Evolutionary conservation across 2,797 vertebrate species (phyloP).

Genomic region (Gymnodraco acuticeps): DNA sequence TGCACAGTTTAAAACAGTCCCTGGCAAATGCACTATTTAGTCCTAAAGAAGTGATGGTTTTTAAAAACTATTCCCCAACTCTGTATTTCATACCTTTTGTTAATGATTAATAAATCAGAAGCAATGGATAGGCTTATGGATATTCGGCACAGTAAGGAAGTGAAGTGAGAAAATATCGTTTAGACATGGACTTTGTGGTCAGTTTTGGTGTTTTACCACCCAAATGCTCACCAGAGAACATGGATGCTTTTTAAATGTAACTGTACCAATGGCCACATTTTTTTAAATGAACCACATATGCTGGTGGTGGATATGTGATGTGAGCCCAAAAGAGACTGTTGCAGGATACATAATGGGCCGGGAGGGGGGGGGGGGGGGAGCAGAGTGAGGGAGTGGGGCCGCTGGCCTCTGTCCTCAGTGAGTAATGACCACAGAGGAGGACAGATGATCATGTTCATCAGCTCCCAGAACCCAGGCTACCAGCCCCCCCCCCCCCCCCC

Average conservation of each 20-base stretch:
- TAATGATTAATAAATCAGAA: neutral
- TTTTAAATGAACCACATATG: slow-evolving; percentile 1
- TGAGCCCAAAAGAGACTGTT: slow-evolving; percentile 15
- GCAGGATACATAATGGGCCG: slow-evolving; percentile 34
- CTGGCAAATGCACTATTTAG: neutral
- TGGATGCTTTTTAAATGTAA: neutral
- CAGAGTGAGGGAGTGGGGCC: slow-evolving; percentile 35
- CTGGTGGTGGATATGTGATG: neutral
- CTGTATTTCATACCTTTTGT: neutral
- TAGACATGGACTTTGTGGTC: neutral
- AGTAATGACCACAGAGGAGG: slow-evolving; percentile 71
- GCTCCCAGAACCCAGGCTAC: slow-evolving; percentile 60
- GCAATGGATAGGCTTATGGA: neutral
- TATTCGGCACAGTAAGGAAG: neutral
- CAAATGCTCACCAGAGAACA: neutral
- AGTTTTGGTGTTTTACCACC: neutral
- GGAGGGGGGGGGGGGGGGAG: slow-evolving; percentile 12
- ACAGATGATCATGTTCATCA: slow-evolving; percentile 75
- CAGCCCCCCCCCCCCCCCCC: slow-evolving; percentile 46
- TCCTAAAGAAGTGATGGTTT: neutral
- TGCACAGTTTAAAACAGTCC: neutral
- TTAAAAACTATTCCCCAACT: neutral
- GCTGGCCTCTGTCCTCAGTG: slow-evolving; percentile 61
- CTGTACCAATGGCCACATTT: neutral
- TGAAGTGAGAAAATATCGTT: neutral